Evolutionary conservation across 1,140 invertebrate genomes (phyloP), one percentile per base, ranked within the genome.

Genomic region (Diabrotica virgifera): DNA sequence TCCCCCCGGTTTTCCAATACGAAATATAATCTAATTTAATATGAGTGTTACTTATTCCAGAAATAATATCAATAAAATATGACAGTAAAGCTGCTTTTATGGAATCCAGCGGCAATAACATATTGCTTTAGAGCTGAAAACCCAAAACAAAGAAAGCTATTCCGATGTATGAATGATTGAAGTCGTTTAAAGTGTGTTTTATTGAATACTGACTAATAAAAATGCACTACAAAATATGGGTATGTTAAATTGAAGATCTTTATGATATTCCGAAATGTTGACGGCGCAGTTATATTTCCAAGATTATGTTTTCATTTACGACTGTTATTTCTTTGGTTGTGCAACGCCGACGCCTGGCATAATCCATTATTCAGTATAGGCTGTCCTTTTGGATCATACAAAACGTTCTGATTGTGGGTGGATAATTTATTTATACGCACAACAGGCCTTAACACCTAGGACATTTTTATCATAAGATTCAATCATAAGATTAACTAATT

Each of bases 21-120:
- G 36, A 11, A 64, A 67, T 53, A 59, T 68, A 68, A 70, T 72
- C 63, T 70, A 67, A 72, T 72, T 70, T 65, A 68, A 66, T 70
- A 62, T 59, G 61, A 68, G 66, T 68, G 63, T 70, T 72, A 68
- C 70, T 71, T 71, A 72, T 70, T 70, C 65, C 61, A 67, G 59
- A 65, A 64, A 67, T 70, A 70, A 72, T 72, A 68, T 69, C 70
- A 72, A 72, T 72, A 70, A 72, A 72, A 71, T 69, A 69, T 71
- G 63, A 68, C 63, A 66, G 63, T 71, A 71, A 71, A 71, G 59
- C 64, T 55, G 57, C 55, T 64, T 70, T 72, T 72, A 70, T 70
- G 35, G 65, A 66, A 50, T 60, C 62, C 40, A 64, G 62, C 68
- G 63, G 54, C 68, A 56, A 68, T 70, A 72, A 68, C 70, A 72